Conservation (phyloP, 2,113 vertebrate species). For the Daphoenositta chrysoptera region DNA sequence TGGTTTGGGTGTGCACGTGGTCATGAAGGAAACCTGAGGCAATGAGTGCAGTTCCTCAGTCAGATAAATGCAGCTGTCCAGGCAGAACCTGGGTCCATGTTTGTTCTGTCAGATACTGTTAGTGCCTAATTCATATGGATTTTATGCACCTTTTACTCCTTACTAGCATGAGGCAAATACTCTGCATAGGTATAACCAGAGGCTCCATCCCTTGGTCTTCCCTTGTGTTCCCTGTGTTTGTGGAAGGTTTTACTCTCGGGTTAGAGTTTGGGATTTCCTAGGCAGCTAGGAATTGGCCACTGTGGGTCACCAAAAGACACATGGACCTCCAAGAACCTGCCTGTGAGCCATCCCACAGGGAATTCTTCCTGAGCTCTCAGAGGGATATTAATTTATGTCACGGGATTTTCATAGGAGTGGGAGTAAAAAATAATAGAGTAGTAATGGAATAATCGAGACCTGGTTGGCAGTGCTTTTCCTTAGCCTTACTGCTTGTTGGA, state of each 20-base stretch:
- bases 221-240: neutral
- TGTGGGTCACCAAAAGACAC: neutral
- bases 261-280: neutral
- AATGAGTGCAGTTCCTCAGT: neutral
- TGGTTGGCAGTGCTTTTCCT: neutral
- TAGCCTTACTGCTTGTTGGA: neutral
- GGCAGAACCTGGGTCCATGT: neutral
- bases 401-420: neutral
- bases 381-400: neutral
- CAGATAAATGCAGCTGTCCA: neutral
- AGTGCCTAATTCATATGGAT: neutral
- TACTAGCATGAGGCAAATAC: neutral
- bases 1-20: accelerated
- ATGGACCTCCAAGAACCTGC: neutral
- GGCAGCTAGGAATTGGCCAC: neutral
- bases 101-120: neutral
- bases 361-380: neutral
- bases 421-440: neutral
- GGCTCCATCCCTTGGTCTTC: neutral
- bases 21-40: neutral
- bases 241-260: neutral
- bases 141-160: neutral
- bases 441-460: neutral
- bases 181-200: neutral
- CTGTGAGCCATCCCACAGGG: neutral